Conservation (phyloP, 2,888 invertebrate species). For the Drosophila kuntzei region DNA sequence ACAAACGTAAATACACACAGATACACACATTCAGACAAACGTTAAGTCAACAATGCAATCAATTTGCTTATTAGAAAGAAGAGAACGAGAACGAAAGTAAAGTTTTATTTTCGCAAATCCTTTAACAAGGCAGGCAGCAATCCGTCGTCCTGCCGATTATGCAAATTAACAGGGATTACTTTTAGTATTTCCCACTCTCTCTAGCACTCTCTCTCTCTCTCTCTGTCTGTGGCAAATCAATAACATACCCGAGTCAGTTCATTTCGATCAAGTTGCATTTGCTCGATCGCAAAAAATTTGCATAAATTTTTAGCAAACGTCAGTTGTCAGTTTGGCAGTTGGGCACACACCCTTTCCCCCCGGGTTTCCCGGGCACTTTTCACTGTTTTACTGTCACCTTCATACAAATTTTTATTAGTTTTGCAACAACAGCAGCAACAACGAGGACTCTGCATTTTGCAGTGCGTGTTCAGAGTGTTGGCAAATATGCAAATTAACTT, state of each 20-base stretch:
- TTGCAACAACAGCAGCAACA: conserved; percentile 27
- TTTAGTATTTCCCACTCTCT: not conserved
- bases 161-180: conserved; percentile 67
- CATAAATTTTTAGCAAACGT: conserved; percentile 61
- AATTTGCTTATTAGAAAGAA: conserved; percentile 60
- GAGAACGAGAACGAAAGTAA: conserved; percentile 51
- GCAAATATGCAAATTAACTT: conserved; percentile 78
- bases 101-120: conserved; percentile 69
- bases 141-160: conserved; percentile 64
- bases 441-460: conserved; percentile 56
- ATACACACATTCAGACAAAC: conserved; percentile 16
- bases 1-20: conserved; percentile 26
- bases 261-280: conserved; percentile 29
- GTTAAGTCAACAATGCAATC: conserved; percentile 73
- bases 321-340: conserved; percentile 24
- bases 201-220: not conserved
- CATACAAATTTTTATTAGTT: conserved; percentile 73
- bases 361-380: conserved; percentile 12
- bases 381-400: conserved; percentile 63
- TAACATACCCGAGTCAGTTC: conserved; percentile 57
- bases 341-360: conserved; percentile 23
- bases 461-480: conserved; percentile 50
- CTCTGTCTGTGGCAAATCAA: conserved; percentile 46
- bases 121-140: conserved; percentile 69
- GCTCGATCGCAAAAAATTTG: conserved; percentile 60